Conservation (phyloP, 2,888 invertebrate species). For the Ametastegia equiseti region DNA sequence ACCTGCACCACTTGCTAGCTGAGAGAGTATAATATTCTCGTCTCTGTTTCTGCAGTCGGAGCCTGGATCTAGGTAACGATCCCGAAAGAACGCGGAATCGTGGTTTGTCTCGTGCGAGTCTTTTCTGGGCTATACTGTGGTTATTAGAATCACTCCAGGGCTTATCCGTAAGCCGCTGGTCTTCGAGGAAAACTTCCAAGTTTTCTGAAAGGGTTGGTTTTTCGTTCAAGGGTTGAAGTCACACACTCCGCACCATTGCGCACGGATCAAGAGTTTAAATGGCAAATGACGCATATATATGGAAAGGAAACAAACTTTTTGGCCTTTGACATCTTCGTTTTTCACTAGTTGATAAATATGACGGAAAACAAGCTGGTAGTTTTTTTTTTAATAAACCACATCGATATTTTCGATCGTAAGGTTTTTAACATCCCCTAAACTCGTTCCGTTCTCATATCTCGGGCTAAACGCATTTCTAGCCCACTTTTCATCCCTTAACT, state of each 20-base stretch:
- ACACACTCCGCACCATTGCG: neutral
- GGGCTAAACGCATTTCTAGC: neutral
- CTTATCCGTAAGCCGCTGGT: neutral
- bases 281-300: neutral
- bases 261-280: neutral
- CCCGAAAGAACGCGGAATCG: neutral
- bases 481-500: neutral
- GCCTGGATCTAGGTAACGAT: neutral
- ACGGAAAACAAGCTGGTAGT: neutral
- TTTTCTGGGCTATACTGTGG: neutral
- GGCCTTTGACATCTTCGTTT: neutral
- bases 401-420: neutral
- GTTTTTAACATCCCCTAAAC: neutral
- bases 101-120: neutral
- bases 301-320: neutral
- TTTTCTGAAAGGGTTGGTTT: neutral
- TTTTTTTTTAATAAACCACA: neutral
- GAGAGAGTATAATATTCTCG: neutral
- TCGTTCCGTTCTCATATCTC: neutral
- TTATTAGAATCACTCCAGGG: neutral
- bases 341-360: neutral
- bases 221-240: neutral
- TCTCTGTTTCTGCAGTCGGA: neutral
- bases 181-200: neutral
- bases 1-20: neutral